phyloP scores from a whole-genome alignment of 2,888 invertebrate genomes.

The Antheraea assamensis region DNA sequence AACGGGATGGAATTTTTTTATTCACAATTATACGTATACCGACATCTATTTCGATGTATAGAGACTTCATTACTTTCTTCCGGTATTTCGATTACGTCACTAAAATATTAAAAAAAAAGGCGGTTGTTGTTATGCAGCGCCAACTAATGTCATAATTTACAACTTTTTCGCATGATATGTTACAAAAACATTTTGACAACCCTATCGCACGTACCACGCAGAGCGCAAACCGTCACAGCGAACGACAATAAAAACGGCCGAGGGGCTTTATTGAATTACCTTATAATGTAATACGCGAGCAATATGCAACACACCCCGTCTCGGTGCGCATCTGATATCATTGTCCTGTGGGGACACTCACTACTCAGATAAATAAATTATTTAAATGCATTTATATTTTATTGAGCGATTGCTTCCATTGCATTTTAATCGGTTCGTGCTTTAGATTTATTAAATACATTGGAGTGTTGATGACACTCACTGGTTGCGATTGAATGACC shows the following conservation, averaged over 20 bases:
- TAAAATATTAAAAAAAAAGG: neutral
- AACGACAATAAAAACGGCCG: slow-evolving; percentile 59
- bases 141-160: too few relatives aligned
- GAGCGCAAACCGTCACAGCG: slow-evolving; percentile 37
- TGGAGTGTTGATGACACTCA: slow-evolving; percentile 15
- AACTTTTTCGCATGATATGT: too few relatives aligned
- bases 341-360: slow-evolving; percentile 40
- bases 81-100: neutral
- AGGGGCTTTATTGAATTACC: slow-evolving; percentile 70
- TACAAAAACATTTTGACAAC: slow-evolving; percentile 34
- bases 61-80: too few relatives aligned
- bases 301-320: slow-evolving; percentile 39
- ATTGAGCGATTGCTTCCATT: slow-evolving; percentile 31
- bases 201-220: slow-evolving; percentile 38
- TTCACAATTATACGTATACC: too few relatives aligned
- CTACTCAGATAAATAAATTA: slow-evolving; percentile 60
- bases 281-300: slow-evolving; percentile 63
- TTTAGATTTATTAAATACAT: neutral
- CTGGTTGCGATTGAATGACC: neutral
- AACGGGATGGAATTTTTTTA: too few relatives aligned
- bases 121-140: too few relatives aligned
- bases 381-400: slow-evolving; percentile 42
- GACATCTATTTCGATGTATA: too few relatives aligned
- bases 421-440: slow-evolving; percentile 11
- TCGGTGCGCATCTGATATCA: slow-evolving; percentile 57